Evolutionary conservation across 2,888 invertebrate genomes (phyloP).

Genomic region (Priocnemis perturbator): DNA sequence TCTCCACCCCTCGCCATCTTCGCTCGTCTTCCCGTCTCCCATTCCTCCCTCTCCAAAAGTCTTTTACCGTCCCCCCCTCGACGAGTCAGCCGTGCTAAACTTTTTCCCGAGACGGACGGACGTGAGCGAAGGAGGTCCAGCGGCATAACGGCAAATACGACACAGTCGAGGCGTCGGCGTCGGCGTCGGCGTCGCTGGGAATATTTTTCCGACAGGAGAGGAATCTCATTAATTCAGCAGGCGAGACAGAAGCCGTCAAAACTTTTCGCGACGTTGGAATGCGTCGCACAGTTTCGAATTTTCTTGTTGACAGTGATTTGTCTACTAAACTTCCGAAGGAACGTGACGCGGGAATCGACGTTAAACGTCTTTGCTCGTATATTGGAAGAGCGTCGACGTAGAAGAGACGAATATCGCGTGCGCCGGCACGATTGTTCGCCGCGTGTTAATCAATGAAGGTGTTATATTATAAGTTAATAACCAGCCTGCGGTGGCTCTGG

Average conservation of each 20-base stretch:
- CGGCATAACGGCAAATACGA: constrained; percentile 8
- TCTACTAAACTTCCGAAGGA: background rate
- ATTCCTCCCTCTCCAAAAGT: constrained; percentile 7
- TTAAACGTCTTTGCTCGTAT: background rate
- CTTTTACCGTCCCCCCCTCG: constrained; percentile 9
- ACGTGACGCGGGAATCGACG: background rate
- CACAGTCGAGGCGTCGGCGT: constrained; percentile 33
- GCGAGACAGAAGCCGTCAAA: constrained; percentile 60
- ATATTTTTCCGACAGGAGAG: constrained; percentile 68
- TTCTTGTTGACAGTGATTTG: constrained; percentile 1
- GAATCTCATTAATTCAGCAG: constrained; percentile 70
- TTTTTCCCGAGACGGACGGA: constrained; percentile 25
- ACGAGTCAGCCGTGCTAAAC: constrained; percentile 33
- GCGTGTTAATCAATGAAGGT: constrained; percentile 9
- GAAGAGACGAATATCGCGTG: no score
- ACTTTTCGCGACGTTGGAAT: constrained; percentile 62
- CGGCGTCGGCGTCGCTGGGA: no score
- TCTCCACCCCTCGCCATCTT: constrained; percentile 9
- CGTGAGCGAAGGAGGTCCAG: no score
- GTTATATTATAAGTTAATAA: constrained; percentile 29
- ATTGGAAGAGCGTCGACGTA: background rate
- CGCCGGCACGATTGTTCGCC: background rate
- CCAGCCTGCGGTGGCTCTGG: background rate
- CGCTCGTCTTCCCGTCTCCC: constrained; percentile 2
- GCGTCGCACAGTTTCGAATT: constrained; percentile 38